Percentiles rank a stretch among this genome's conserved stretches.
Evolutionary conservation across 2,113 vertebrate genomes (phyloP).

Genomic region (Notothenia coriiceps): DNA sequence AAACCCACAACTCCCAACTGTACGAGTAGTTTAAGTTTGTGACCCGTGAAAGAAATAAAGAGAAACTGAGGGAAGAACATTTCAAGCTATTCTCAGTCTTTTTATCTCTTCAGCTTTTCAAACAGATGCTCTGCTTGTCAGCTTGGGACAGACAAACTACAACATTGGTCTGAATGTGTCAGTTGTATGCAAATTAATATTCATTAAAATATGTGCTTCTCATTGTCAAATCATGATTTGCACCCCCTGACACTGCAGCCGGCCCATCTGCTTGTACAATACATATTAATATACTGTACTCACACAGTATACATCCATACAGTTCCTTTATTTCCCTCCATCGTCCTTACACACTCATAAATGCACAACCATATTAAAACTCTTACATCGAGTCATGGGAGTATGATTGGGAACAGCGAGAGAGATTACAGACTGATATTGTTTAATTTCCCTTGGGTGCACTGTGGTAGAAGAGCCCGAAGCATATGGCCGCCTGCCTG

Average conservation of each 20-base stretch:
- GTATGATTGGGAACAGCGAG: conserved; percentile 72
- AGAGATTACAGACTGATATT: conserved; percentile 71
- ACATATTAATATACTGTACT: conserved; percentile 50
- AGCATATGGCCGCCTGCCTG: conserved; percentile 61
- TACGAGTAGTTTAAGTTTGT: conserved; percentile 39
- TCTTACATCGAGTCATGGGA: conserved; percentile 70
- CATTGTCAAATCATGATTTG: conserved; percentile 52
- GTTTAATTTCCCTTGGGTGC: conserved; percentile 78
- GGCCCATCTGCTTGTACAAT: conserved; percentile 70
- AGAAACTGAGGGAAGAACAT: conserved; percentile 5
- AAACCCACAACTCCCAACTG: conserved; percentile 36
- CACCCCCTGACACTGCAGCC: conserved; percentile 52
- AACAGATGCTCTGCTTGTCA: conserved; percentile 61
- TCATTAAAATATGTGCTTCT: conserved; percentile 69
- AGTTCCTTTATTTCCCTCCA: conserved; percentile 4
- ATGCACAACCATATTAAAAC: conserved; percentile 70
- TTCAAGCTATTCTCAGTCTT: conserved; percentile 17
- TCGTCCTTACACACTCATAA: conserved; percentile 57
- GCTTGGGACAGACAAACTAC: conserved; percentile 37
- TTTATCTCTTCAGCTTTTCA: conserved; percentile 41
- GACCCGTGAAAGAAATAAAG: conserved; percentile 32
- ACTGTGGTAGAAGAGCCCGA: conserved; percentile 61
- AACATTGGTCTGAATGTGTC: conserved; percentile 48
- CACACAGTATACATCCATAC: conserved; percentile 28
- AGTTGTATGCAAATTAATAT: conserved; percentile 59